Conservation (phyloP, 2,797 vertebrate species). For the Paratrypauchen microcephalus region DNA sequence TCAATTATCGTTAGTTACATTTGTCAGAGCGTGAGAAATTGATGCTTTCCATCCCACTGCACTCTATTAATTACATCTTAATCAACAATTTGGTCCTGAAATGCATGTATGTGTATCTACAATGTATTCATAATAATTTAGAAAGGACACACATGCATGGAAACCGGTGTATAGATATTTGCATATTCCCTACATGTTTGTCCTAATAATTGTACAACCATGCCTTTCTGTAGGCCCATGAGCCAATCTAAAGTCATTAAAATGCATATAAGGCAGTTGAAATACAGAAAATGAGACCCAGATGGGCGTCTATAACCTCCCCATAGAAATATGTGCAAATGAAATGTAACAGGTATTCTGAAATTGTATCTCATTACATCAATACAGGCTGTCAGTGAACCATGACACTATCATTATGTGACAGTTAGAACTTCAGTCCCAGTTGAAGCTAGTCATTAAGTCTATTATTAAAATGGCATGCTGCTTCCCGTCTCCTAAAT, state of each 20-base stretch:
- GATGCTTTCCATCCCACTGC: conserved; percentile 10
- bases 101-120: background rate
- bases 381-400: conserved; percentile 2
- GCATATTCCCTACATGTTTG: background rate
- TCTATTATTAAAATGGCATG: background rate
- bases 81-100: background rate
- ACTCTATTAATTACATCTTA: conserved; percentile 22
- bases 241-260: conserved; percentile 1
- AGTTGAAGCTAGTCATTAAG: background rate
- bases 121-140: conserved; percentile 4
- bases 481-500: conserved; percentile 5
- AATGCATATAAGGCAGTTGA: background rate
- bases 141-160: background rate
- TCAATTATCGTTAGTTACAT: conserved; percentile 29
- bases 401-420: conserved; percentile 7
- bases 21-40: conserved; percentile 14
- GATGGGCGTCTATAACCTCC: background rate
- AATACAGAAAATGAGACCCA: background rate
- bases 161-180: background rate
- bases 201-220: background rate
- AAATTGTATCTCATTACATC: conserved; percentile 2
- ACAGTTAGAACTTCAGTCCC: background rate
- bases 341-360: conserved; percentile 7
- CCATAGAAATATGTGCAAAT: too few relatives aligned
- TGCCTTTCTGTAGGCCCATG: background rate